phyloP scores from a whole-genome alignment of 1,140 invertebrate genomes.

The Globodera rostochiensis region DNA sequence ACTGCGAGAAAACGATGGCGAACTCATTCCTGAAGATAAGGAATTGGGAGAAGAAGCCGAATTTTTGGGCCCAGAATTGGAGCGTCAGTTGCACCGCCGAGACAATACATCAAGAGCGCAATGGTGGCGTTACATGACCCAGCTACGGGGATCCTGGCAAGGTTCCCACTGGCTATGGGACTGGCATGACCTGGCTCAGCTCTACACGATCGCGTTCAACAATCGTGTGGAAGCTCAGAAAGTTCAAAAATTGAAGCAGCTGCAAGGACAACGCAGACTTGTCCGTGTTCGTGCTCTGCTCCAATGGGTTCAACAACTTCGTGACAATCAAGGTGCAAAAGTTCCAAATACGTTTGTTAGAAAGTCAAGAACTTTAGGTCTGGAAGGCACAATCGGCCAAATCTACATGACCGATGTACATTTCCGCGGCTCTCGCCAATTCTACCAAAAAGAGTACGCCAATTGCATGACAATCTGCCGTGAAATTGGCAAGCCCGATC shows the following conservation, averaged over 20 bases:
- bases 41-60: background rate
- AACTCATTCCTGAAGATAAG: background rate
- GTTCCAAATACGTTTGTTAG: background rate
- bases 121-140: background rate
- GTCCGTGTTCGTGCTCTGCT: background rate
- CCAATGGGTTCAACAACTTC: background rate
- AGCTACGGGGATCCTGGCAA: background rate
- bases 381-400: constrained; percentile 1
- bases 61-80: background rate
- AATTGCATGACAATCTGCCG: constrained; percentile 11
- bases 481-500: background rate
- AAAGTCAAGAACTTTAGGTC: background rate
- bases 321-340: background rate
- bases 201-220: background rate
- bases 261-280: background rate
- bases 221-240: constrained; percentile 1
- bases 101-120: constrained; percentile 1
- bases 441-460: background rate
- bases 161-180: background rate
- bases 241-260: constrained; percentile 1
- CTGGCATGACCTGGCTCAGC: background rate
- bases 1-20: background rate
- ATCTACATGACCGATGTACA: background rate
- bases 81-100: background rate
- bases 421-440: background rate